Evolutionary conservation across 2,888 invertebrate species (phyloP).

Genomic region (Sminthurides aquaticus): DNA sequence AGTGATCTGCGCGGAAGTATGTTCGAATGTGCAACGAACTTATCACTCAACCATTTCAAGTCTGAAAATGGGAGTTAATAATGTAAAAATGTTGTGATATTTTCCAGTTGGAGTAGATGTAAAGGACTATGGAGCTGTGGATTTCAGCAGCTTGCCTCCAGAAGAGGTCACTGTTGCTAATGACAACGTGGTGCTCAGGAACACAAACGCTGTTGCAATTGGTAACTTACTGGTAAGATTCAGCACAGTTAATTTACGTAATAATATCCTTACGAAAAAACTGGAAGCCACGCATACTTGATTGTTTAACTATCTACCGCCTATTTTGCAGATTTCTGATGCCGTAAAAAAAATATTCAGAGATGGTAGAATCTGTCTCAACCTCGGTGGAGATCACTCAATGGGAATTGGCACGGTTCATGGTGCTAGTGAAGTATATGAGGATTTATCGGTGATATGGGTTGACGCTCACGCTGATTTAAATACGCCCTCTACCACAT

Average conservation of each 20-base stretch:
- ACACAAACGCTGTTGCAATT: slow-evolving; percentile 5
- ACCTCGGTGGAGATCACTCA: slow-evolving; percentile 53
- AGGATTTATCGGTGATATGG: slow-evolving; percentile 49
- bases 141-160: neutral
- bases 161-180: neutral
- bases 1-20: slow-evolving; percentile 56
- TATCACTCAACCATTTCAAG: too few species aligned
- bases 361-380: slow-evolving; percentile 45
- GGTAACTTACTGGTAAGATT: slow-evolving; percentile 8
- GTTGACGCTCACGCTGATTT: slow-evolving; percentile 53
- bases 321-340: slow-evolving; percentile 30
- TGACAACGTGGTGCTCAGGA: neutral
- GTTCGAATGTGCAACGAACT: too few species aligned
- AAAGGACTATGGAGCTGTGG: slow-evolving; percentile 12
- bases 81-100: slow-evolving; percentile 25
- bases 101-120: slow-evolving; percentile 24
- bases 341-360: slow-evolving; percentile 23
- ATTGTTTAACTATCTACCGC: too few species aligned
- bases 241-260: too few species aligned
- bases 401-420: slow-evolving; percentile 49
- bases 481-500: slow-evolving; percentile 49
- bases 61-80: too few species aligned
- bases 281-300: too few species aligned
- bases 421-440: slow-evolving; percentile 45
- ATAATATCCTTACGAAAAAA: too few species aligned